Evolutionary conservation across 2,888 invertebrate species (phyloP).

Genomic region (Stenoptilia bipunctidactyla): DNA sequence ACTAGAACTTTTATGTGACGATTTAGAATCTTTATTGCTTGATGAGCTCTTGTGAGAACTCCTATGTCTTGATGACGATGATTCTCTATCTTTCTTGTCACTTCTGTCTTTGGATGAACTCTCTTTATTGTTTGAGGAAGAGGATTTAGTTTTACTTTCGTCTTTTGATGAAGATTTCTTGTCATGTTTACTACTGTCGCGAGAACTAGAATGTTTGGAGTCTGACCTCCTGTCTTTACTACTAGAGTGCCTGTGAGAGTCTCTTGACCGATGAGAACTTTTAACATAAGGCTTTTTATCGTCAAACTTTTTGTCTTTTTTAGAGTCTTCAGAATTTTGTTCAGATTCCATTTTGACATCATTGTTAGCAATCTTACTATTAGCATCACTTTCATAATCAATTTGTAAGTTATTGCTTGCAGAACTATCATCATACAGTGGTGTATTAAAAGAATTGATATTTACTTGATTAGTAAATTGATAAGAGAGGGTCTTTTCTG

Average conservation of each 20-base stretch:
- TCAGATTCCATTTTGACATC: slow-evolving; percentile 45
- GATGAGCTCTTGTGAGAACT: slow-evolving; percentile 46
- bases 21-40: slow-evolving; percentile 41
- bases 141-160: slow-evolving; percentile 43
- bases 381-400: slow-evolving; percentile 61
- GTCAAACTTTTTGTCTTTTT: slow-evolving; percentile 40
- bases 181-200: slow-evolving; percentile 44
- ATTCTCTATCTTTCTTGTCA: slow-evolving; percentile 36
- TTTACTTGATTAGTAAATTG: slow-evolving; percentile 53
- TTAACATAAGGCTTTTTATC: slow-evolving; percentile 42
- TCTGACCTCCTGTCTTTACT: slow-evolving; percentile 50
- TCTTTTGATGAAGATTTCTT: slow-evolving; percentile 40
- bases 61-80: slow-evolving; percentile 25
- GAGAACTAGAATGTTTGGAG: slow-evolving; percentile 48
- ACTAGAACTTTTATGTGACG: slow-evolving; percentile 37
- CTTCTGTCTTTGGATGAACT: slow-evolving; percentile 30
- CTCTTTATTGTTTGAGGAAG: slow-evolving; percentile 21
- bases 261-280: slow-evolving; percentile 51
- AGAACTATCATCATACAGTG: slow-evolving; percentile 55
- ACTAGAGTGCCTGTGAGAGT: slow-evolving; percentile 48
- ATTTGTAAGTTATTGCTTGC: slow-evolving; percentile 56
- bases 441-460: slow-evolving; percentile 48
- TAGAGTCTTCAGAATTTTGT: slow-evolving; percentile 38
- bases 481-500: slow-evolving; percentile 35
- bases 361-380: slow-evolving; percentile 44